Evolutionary conservation across 2,888 invertebrate genomes (phyloP).

Genomic region (Beris chalybata): DNA sequence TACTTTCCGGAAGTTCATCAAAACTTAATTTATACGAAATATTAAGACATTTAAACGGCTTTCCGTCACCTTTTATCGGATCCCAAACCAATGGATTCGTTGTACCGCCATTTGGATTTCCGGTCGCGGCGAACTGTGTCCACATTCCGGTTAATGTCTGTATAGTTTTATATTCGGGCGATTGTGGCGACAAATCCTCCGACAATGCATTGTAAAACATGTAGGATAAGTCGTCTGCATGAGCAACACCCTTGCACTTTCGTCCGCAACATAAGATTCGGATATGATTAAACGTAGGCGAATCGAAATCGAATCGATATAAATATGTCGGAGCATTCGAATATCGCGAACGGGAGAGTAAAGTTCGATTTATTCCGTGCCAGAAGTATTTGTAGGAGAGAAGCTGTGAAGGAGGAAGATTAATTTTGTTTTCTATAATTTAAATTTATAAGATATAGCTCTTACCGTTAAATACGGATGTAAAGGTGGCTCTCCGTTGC

Average conservation of each 20-base stretch:
- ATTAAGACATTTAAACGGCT: constrained; percentile 48
- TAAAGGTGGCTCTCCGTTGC: constrained; percentile 49
- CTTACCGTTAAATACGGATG: constrained; percentile 15
- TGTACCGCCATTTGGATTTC: constrained; percentile 47
- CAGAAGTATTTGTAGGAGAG: constrained; percentile 51
- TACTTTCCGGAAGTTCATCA: constrained; percentile 47
- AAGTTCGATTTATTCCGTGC: constrained; percentile 51
- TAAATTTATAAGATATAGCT: background rate
- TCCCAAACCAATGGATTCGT: constrained; percentile 31
- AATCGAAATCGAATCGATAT: constrained; percentile 53
- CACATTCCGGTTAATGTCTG: constrained; percentile 49
- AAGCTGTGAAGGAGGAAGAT: constrained; percentile 41
- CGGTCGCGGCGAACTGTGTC: constrained; percentile 50
- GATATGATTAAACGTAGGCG: constrained; percentile 37
- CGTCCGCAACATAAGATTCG: constrained; percentile 44
- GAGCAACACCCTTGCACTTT: constrained; percentile 49
- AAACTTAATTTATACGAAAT: constrained; percentile 45
- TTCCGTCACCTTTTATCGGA: constrained; percentile 26
- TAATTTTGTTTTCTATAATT: background rate
- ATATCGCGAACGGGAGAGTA: constrained; percentile 45
- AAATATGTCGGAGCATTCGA: constrained; percentile 50
- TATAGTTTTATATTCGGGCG: constrained; percentile 47
- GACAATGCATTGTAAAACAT: constrained; percentile 50
- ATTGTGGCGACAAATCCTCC: constrained; percentile 44
- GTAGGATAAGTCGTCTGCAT: constrained; percentile 54